phyloP scores from a whole-genome alignment of 2,797 vertebrate species.

The Fratercula arctica region DNA sequence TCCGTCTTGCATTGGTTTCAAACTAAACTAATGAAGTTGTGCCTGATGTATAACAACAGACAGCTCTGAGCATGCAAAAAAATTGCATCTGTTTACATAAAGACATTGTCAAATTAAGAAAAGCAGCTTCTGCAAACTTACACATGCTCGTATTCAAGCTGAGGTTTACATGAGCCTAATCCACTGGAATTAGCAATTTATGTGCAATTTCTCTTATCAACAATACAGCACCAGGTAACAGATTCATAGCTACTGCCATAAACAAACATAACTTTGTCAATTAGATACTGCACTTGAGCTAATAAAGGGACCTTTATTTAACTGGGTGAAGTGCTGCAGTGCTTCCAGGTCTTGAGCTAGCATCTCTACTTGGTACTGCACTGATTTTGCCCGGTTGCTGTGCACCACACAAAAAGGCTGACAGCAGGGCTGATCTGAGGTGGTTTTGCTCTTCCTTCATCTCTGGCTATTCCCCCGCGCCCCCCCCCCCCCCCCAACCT shows the following conservation, averaged over 20 bases:
- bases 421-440: too few species aligned
- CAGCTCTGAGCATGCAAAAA: neutral
- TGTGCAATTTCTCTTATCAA: neutral
- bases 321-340: neutral
- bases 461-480: fast-evolving
- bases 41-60: neutral
- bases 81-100: neutral
- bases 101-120: neutral
- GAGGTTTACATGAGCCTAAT: neutral
- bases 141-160: neutral
- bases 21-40: neutral
- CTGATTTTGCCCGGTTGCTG: fast-evolving
- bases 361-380: neutral
- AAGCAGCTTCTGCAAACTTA: neutral
- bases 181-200: neutral
- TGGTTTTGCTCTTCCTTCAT: neutral
- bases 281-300: neutral
- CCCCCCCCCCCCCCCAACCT: too few species aligned
- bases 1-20: neutral
- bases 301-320: neutral
- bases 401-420: too few species aligned
- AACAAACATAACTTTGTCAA: neutral
- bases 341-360: neutral
- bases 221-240: neutral
- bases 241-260: neutral